Evolutionary conservation across 2,113 vertebrate species (phyloP).

Genomic region (Mesocricetus auratus): DNA sequence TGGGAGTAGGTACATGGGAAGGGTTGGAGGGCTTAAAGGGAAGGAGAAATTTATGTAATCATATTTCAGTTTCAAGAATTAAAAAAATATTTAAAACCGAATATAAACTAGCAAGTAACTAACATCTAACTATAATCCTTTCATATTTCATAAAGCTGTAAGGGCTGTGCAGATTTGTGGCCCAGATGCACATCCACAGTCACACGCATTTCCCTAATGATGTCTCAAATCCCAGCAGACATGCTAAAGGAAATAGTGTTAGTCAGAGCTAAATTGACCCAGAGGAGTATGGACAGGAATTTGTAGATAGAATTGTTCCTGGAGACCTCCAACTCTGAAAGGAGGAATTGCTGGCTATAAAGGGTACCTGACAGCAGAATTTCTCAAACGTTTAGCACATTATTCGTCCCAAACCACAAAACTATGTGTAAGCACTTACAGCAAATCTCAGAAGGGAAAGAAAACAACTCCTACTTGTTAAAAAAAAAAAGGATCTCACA

Average conservation of each 20-base stretch:
- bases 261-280: conserved; percentile 64
- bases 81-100: background rate
- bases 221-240: conserved; percentile 56
- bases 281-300: conserved; percentile 71
- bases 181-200: background rate
- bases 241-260: conserved; percentile 65
- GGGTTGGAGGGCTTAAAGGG: background rate
- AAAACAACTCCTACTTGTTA: conserved; percentile 68
- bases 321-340: conserved; percentile 77
- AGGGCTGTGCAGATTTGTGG: background rate
- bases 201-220: conserved; percentile 31
- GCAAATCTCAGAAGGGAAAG: conserved; percentile 70
- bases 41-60: background rate
- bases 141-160: background rate
- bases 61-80: background rate
- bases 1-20: background rate
- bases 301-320: conserved; percentile 68
- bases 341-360: conserved; percentile 73
- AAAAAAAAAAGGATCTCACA: conserved; percentile 67
- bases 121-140: background rate
- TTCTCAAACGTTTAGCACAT: conserved; percentile 72
- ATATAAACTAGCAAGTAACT: background rate
- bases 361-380: conserved; percentile 68
- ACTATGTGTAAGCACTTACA: conserved; percentile 70
- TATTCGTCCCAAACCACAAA: conserved; percentile 75